These are phyloP conservation scores for Morpho achilles DNA, from an alignment of 2,888 invertebrate genomes.

Conservation along the genomic window DNA sequence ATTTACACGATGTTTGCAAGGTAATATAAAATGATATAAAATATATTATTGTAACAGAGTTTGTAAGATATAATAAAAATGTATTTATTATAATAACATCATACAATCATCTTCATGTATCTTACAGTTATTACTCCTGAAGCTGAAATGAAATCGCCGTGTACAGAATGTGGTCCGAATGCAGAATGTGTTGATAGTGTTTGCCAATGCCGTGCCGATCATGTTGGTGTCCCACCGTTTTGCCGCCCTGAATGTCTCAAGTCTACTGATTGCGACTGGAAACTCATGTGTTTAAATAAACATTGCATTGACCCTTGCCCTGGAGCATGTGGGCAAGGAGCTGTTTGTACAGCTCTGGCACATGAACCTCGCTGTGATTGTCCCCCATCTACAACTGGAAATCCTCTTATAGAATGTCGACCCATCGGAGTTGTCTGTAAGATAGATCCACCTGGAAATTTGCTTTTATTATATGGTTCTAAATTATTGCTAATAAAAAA, in stretches of 20 bases:
- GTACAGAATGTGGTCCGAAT: conserved; percentile 87
- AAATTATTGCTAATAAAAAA: conserved; percentile 27
- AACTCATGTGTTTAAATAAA: conserved; percentile 83
- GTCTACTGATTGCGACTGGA: conserved; percentile 85
- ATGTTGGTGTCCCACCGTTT: conserved; percentile 85
- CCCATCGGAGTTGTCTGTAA: conserved; percentile 71
- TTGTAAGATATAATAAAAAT: not conserved
- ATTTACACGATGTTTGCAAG: conserved; percentile 81
- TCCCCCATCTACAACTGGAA: conserved; percentile 82
- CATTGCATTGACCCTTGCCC: conserved; percentile 87
- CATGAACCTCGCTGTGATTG: conserved; percentile 87
- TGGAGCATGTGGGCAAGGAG: conserved; percentile 86
- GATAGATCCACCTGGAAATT: conserved; percentile 64
- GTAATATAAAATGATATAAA: conserved; percentile 53
- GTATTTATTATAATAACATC: not conserved
- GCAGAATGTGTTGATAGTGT: conserved; percentile 84
- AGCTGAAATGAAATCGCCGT: conserved; percentile 73
- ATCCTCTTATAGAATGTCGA: conserved; percentile 85
- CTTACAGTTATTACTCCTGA: conserved; percentile 49
- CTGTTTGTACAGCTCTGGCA: conserved; percentile 83
- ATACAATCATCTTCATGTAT: conserved; percentile 24
- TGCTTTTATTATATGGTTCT: conserved; percentile 39
- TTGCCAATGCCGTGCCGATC: conserved; percentile 83
- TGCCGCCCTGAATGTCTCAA: conserved; percentile 86
- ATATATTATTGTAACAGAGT: not conserved